These are phyloP conservation scores for Malurus alboscapulatus DNA, from an alignment of 2,113 vertebrate species.

Conservation along the genomic window DNA sequence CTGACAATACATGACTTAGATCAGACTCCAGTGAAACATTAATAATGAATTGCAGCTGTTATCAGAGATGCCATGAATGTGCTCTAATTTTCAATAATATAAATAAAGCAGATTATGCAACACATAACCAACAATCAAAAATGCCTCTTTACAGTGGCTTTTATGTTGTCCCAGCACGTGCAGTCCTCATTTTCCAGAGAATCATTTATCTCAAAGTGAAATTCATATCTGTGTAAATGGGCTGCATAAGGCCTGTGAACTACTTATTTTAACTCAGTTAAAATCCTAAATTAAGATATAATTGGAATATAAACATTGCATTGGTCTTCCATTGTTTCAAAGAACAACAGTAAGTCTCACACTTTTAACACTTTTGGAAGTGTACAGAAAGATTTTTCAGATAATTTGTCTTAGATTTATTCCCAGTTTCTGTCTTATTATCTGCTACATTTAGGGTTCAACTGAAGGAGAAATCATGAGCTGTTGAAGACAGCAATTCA, in stretches of 20 bases:
- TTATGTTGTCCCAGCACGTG: background rate
- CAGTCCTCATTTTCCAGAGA: background rate
- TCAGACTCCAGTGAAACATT: background rate
- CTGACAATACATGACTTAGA: background rate
- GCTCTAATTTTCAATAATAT: background rate
- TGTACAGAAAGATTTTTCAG: background rate
- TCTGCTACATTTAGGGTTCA: background rate
- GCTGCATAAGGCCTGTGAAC: background rate
- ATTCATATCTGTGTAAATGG: background rate
- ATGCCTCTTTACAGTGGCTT: background rate
- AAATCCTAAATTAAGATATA: background rate
- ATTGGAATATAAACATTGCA: background rate
- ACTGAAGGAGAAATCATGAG: background rate
- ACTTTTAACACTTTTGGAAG: background rate
- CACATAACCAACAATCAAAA: background rate
- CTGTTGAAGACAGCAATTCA: background rate
- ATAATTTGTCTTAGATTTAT: background rate
- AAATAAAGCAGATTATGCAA: background rate
- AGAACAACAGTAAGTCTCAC: background rate
- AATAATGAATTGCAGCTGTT: background rate
- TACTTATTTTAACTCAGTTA: background rate
- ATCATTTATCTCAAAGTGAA: background rate
- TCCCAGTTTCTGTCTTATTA: background rate
- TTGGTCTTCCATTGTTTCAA: background rate
- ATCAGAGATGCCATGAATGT: background rate